Conservation (phyloP, 2,888 invertebrate species). For the Drosophila mulleri region DNA sequence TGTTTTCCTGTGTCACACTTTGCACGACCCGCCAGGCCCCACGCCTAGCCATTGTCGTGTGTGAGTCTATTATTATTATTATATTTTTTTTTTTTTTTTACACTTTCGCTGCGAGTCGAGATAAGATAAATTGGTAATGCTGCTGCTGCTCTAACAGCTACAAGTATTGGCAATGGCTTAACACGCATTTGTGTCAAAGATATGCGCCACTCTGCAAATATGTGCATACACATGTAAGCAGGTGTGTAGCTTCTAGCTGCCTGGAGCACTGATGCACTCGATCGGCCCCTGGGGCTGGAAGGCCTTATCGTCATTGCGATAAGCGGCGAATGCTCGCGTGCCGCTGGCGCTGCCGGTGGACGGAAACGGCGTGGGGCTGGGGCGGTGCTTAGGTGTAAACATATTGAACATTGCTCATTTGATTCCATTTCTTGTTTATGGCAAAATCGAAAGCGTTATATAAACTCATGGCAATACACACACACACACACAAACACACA, state of each 20-base stretch:
- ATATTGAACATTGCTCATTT: conserved; percentile 38
- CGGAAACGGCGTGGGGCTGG: not conserved
- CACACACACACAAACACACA: not conserved
- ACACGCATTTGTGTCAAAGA: conserved; percentile 54
- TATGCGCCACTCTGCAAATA: conserved; percentile 37
- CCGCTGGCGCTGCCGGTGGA: conserved; percentile 29
- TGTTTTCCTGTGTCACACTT: conserved; percentile 39
- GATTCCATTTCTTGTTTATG: conserved; percentile 41
- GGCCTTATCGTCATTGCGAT: conserved; percentile 62
- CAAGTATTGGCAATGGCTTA: conserved; percentile 50
- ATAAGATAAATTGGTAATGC: conserved; percentile 63
- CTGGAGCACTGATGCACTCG: conserved; percentile 34
- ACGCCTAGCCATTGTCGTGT: not conserved
- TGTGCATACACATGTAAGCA: conserved; percentile 10
- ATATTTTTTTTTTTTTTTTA: conserved; percentile 23
- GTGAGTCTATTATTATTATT: not conserved
- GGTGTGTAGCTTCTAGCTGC: not conserved
- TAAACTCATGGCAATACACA: not conserved
- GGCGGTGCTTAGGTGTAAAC: conserved; percentile 32
- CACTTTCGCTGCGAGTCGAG: conserved; percentile 51
- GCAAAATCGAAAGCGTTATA: conserved; percentile 41
- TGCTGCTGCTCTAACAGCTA: conserved; percentile 15
- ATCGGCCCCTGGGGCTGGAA: not conserved
- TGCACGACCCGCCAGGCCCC: not conserved
- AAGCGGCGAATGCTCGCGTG: conserved; percentile 66